Evolutionary conservation across 2,113 vertebrate species (phyloP).

Genomic region (Ceyx cyanopectus): DNA sequence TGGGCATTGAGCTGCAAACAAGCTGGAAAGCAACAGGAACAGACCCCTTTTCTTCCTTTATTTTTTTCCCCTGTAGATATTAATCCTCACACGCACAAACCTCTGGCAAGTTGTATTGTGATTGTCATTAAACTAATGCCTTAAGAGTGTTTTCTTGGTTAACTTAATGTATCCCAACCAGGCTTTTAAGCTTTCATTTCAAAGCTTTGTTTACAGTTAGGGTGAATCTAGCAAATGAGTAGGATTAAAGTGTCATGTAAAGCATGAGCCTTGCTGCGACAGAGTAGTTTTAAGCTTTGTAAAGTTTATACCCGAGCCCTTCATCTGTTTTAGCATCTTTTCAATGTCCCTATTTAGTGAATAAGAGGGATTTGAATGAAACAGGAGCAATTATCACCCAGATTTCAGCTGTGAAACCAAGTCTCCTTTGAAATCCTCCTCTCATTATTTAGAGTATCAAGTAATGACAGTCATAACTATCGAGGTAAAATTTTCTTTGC

Average conservation of each 20-base stretch:
- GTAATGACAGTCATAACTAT: background rate
- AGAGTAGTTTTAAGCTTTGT: slow-evolving; percentile 61
- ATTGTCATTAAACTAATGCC: slow-evolving; percentile 62
- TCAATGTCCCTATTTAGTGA: background rate
- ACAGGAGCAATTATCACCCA: slow-evolving; percentile 21
- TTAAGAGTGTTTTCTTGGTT: slow-evolving; percentile 57
- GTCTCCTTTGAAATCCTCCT: slow-evolving; percentile 51
- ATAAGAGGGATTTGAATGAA: slow-evolving; percentile 46
- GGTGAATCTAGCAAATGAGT: slow-evolving; percentile 75
- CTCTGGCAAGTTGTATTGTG: slow-evolving; percentile 4
- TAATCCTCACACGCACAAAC: slow-evolving; percentile 9
- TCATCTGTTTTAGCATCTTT: slow-evolving; percentile 28
- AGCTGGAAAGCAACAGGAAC: background rate
- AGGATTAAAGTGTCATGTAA: slow-evolving; percentile 73
- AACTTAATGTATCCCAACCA: slow-evolving; percentile 65
- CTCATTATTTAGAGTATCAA: slow-evolving; percentile 32
- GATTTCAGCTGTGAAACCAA: slow-evolving; percentile 21
- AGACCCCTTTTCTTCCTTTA: background rate
- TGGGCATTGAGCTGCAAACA: background rate
- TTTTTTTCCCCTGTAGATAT: background rate
- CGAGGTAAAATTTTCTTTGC: background rate
- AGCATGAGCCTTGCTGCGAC: slow-evolving; percentile 48
- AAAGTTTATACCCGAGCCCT: slow-evolving; percentile 25
- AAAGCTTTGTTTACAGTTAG: slow-evolving; percentile 69
- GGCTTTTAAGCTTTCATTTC: slow-evolving; percentile 66